Evolutionary conservation across 1,140 invertebrate species (phyloP), one percentile per base, ranked within the genome.

Genomic region (Bursaphelenchus mucronatus): DNA sequence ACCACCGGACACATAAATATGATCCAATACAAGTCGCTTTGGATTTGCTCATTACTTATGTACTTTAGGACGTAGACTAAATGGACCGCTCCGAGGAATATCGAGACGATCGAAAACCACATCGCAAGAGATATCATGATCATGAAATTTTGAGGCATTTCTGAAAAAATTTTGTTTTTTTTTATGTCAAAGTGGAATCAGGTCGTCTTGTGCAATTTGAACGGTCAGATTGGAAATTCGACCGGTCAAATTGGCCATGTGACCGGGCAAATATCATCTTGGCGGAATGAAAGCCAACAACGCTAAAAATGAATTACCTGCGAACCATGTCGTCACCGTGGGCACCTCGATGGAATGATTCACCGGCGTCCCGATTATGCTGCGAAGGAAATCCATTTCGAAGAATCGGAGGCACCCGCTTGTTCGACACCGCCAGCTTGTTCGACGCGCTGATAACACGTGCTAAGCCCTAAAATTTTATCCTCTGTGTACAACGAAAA

Each of bases 1-100:
- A 76, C 64, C 15, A 80, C 76, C 43, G 76, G 78, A 57, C 64
- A 68, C 75, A 80, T 76, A 41, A 80, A 77, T 10, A 78, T 72
- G 45, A 78, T 47, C 58, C 74, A 79, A 52, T 78, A 78, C 19
- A 78, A 49, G 64, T 78, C 76, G 21, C 61, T 70, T 51, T 68
- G 78, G 13, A 78, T 74, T 51, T 66, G 55, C 46, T 81, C 78
- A 46, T 78, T 73, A 11, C 65, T 73, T 13, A 78, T 70, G 58
- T 70, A 78, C 47, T 66, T 64, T 15, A 80, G 53, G 3, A 78
- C 76, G 62, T 68, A 80, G 19, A 75, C 68, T 3, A 78, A 57
- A 51, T 78, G 76, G 17, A 78, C 17, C 39, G 64, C 39, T 0
- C 65, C 64, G n/a, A 80, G 67, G 15, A 68, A 41, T 41, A 80